Evolutionary conservation across 2,888 invertebrate genomes (phyloP).

Genomic region (Cephalotes varians): DNA sequence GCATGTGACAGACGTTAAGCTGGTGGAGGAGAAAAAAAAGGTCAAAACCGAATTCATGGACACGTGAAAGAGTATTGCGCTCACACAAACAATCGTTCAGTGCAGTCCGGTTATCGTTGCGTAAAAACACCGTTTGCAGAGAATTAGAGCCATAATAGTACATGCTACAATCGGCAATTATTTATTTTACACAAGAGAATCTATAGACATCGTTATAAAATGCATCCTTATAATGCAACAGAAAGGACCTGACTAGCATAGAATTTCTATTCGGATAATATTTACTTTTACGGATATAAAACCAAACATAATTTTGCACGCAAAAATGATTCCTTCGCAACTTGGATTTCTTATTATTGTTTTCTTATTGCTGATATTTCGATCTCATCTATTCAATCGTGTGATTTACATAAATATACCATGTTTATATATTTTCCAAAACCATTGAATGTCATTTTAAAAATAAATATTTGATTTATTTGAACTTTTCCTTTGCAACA

Average conservation of each 20-base stretch:
- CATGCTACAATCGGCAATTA: conserved; percentile 54
- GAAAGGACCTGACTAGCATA: conserved; percentile 65
- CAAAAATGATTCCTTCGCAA: conserved; percentile 54
- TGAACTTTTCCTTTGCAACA: background rate
- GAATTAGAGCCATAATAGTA: conserved; percentile 39
- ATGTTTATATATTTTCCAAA: background rate
- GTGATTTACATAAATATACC: background rate
- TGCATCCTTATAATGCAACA: conserved; percentile 56
- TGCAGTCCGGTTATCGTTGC: conserved; percentile 63
- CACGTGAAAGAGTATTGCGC: conserved; percentile 58
- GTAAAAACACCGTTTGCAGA: conserved; percentile 18
- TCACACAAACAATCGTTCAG: conserved; percentile 46
- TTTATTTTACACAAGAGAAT: conserved; percentile 66
- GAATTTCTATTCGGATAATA: conserved; percentile 63
- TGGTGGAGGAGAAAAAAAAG: conserved; percentile 88
- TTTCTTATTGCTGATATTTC: conserved; percentile 41
- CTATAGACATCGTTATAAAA: conserved; percentile 48
- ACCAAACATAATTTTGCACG: conserved; percentile 50
- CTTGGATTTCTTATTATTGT: conserved; percentile 49
- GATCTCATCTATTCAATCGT: background rate
- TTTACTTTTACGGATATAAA: conserved; percentile 54
- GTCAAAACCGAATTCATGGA: conserved; percentile 70
- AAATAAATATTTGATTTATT: background rate
- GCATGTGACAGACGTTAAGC: conserved; percentile 92
- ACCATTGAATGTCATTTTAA: background rate